These are phyloP conservation scores for Archivesica marissinica DNA, from an alignment of 1,140 invertebrate species.

Conservation along the genomic window DNA sequence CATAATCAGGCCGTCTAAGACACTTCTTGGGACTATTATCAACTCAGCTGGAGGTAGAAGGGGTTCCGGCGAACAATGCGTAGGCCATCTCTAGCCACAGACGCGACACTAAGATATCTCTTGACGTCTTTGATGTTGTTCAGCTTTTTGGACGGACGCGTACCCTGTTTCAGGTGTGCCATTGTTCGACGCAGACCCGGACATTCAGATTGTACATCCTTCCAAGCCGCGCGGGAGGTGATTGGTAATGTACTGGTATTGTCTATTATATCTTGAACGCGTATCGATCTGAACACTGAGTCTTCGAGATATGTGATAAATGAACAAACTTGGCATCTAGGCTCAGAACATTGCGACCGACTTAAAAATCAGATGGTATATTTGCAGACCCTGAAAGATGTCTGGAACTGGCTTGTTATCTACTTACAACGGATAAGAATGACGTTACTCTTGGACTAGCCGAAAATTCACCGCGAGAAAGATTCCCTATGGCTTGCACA, in stretches of 20 bases:
- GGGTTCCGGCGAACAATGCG: constrained; percentile 47
- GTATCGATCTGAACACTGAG: neutral
- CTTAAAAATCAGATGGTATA: constrained; percentile 55
- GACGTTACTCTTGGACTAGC: constrained; percentile 55
- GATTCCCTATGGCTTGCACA: constrained; percentile 49
- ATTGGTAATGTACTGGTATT: neutral
- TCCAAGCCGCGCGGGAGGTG: constrained; percentile 42
- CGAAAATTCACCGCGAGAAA: constrained; percentile 62
- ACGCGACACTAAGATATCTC: constrained; percentile 43
- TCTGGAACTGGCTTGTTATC: constrained; percentile 19
- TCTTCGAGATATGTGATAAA: constrained; percentile 27
- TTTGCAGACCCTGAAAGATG: constrained; percentile 51
- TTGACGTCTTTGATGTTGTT: constrained; percentile 49
- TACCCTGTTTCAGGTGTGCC: constrained; percentile 58
- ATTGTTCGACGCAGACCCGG: constrained; percentile 48
- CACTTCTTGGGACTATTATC: constrained; percentile 61
- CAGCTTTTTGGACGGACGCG: constrained; percentile 60
- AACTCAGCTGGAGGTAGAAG: constrained; percentile 39
- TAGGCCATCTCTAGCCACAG: constrained; percentile 61
- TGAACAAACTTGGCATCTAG: constrained; percentile 32
- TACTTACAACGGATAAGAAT: constrained; percentile 55
- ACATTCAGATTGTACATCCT: constrained; percentile 51
- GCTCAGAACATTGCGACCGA: constrained; percentile 23
- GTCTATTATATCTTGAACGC: constrained; percentile 18
- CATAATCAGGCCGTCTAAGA: constrained; percentile 24